Evolutionary conservation across 1,140 invertebrate species (phyloP).

Genomic region (Brachionus asplanchnoidis): DNA sequence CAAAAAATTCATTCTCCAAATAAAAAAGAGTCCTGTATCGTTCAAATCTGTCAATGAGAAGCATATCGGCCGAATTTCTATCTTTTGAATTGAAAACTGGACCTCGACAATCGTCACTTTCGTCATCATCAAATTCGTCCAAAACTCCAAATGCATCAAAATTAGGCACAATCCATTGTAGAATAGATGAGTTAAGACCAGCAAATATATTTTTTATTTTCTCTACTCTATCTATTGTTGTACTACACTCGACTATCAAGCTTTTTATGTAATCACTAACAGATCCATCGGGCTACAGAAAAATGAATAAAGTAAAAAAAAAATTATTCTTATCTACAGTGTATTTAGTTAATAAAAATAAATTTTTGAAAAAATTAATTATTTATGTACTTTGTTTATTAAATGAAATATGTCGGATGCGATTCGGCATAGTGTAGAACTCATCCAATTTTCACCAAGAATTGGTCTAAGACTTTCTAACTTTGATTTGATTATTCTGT

Average conservation of each 20-base stretch:
- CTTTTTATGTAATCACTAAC: background rate
- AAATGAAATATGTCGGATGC: background rate
- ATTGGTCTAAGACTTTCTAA: background rate
- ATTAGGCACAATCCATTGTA: slow-evolving; percentile 33
- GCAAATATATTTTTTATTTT: background rate
- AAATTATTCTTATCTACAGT: background rate
- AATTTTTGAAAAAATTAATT: background rate
- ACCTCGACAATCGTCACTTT: background rate
- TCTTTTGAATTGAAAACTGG: background rate
- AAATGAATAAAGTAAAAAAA: background rate
- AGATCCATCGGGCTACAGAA: slow-evolving; percentile 15
- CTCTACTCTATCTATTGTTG: slow-evolving; percentile 1
- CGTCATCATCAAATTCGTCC: slow-evolving; percentile 21
- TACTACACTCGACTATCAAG: background rate
- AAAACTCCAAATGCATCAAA: slow-evolving; percentile 39
- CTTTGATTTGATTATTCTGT: background rate
- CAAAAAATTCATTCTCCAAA: background rate
- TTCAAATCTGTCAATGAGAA: background rate
- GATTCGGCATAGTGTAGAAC: background rate
- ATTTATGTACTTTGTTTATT: slow-evolving; percentile 37
- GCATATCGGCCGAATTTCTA: background rate
- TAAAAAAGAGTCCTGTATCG: background rate
- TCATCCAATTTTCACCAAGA: background rate
- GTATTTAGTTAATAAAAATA: background rate
- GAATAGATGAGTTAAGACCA: background rate